Evolutionary conservation across 2,797 vertebrate genomes (phyloP).

Genomic region (Sciurus carolinensis): DNA sequence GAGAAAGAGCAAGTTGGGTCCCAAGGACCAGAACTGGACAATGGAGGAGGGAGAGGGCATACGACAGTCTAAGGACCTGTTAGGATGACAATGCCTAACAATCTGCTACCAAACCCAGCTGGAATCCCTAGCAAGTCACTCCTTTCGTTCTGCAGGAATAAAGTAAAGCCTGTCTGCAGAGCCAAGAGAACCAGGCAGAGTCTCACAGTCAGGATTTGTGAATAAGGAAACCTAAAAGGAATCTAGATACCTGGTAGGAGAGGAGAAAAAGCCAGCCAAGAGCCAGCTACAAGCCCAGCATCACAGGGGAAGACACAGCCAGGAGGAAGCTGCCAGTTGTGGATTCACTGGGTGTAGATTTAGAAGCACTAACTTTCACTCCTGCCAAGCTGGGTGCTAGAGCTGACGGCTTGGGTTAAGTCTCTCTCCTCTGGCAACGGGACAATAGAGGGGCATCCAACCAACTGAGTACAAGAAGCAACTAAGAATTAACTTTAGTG

Average conservation of each 20-base stretch:
- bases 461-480: neutral
- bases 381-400: no score
- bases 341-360: neutral
- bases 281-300: neutral
- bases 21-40: neutral
- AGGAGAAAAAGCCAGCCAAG: neutral
- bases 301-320: neutral
- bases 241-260: neutral
- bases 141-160: neutral
- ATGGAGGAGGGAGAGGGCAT: neutral
- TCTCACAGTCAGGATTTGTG: neutral
- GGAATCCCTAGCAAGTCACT: neutral
- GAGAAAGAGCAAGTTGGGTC: neutral
- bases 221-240: neutral
- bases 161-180: neutral
- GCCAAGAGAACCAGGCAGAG: neutral
- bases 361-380: neutral
- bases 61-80: accelerated
- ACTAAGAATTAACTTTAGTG: constrained; percentile 6
- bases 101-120: neutral
- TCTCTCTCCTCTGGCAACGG: neutral
- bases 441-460: neutral
- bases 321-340: neutral
- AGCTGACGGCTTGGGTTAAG: neutral
- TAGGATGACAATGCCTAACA: neutral